Base-by-base conservation (phyloP, 37 sponge, comb jelly and placozoan species). In the Beroe forskalii region DNA sequence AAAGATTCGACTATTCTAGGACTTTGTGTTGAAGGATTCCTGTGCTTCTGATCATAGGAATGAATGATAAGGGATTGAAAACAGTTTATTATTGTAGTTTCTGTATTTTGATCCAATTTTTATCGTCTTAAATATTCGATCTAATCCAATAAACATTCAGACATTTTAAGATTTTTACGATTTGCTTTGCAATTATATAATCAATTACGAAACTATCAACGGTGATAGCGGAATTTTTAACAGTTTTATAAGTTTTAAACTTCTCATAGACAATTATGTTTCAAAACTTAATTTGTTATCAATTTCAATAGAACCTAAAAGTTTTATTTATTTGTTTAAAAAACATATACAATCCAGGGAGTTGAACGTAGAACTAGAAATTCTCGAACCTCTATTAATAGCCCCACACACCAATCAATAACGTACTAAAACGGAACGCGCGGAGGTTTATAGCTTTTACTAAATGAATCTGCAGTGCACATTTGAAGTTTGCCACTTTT, bases 231-330 rank as follows among this genome's bases (percentile, higher is more conserved):
- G 19, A 32, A 69, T 69, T 69, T 69, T 69, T 32, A 69, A 69
- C 32, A 69, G 72, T 69, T 69, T 69, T 69, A 69, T 69, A 69
- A 69, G 72, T 69, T 69, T 69, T 69, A 69, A 69, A 69, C 72
- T 69, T 69, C 72, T 69, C 72, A 69, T 69, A 69, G 72, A 69
- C 72, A 69, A 69, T 36, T 69, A 32, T 69, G 72, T 69, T 69
- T 69, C 72, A 9, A 69, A 69, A 69, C 72, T 69, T 69, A 69
- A 36, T 69, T 69, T 69, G 72, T 69, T 69, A 69, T 32, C 32
- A 69, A 14, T 69, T 69, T 69, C 72, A 69, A 32, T 36, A 32
- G 72, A 69, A 27, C 72, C 32, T 36, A 69, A 35, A 36, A 69
- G 55, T 48, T 48, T 48, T 48, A 6, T 12, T 48, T 48, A 12